A percentile compares a stretch with the other conserved stretches of the same genome.
Evolutionary conservation across 2,888 invertebrate species (phyloP).

Genomic region (Sphaeridia pumilis): DNA sequence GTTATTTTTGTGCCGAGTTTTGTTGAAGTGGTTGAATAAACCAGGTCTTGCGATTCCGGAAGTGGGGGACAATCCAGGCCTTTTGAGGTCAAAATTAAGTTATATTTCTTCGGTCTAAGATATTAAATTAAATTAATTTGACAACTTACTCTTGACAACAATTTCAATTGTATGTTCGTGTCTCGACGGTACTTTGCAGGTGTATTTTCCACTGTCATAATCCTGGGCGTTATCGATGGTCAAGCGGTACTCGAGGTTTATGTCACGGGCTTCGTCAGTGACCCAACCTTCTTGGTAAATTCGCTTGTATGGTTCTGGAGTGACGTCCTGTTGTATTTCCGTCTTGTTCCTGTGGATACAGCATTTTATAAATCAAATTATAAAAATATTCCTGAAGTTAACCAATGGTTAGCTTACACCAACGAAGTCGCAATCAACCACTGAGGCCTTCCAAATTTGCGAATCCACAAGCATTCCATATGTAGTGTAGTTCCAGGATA

Average conservation of each 20-base stretch:
- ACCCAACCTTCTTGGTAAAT: not conserved
- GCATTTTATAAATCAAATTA: not conserved
- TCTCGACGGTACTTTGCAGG: conserved; percentile 72
- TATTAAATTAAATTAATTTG: too few species aligned
- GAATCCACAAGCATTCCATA: conserved; percentile 80
- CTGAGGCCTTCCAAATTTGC: conserved; percentile 71
- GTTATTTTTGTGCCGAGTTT: conserved; percentile 60
- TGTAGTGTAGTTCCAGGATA: conserved; percentile 74
- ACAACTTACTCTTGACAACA: conserved; percentile 59
- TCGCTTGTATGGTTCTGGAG: not conserved
- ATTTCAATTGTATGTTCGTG: conserved; percentile 70
- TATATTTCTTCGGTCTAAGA: too few species aligned
- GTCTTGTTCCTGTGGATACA: conserved; percentile 47
- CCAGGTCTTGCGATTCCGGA: conserved; percentile 60
- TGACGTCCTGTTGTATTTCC: conserved; percentile 60
- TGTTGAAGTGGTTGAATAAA: conserved; percentile 57
- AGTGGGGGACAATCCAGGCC: conserved; percentile 68
- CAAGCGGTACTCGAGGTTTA: conserved; percentile 64
- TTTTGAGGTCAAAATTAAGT: too few species aligned
- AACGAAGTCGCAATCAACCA: conserved; percentile 49
- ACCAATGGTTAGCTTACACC: too few species aligned
- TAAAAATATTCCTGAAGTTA: too few species aligned
- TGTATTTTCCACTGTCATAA: conserved; percentile 71
- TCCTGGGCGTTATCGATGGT: conserved; percentile 67
- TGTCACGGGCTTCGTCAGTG: conserved; percentile 54